Evolutionary conservation across 1,140 invertebrate genomes (phyloP).

Genomic region (Lepidotrigona ventralis): DNA sequence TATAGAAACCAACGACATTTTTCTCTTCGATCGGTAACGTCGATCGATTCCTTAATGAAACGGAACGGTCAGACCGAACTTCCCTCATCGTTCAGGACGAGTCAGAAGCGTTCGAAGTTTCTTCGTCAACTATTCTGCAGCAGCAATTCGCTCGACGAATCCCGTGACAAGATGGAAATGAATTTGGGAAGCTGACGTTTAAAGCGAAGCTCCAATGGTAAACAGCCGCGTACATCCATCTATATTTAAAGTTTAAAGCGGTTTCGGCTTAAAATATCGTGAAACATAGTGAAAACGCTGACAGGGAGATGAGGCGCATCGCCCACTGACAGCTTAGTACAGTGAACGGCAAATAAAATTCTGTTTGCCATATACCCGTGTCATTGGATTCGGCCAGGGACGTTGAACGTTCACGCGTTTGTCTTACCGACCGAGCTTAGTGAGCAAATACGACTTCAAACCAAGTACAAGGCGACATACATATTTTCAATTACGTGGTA

Average conservation of each 20-base stretch:
- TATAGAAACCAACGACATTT: too few relatives aligned
- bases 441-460: background rate
- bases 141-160: background rate
- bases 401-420: slow-evolving; percentile 5
- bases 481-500: background rate
- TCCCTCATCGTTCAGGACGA: background rate
- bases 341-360: slow-evolving; percentile 23
- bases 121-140: too few relatives aligned
- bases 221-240: background rate
- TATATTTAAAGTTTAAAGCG: slow-evolving; percentile 28
- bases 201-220: slow-evolving; percentile 15
- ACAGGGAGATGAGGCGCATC: slow-evolving; percentile 23
- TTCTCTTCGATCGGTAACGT: too few relatives aligned
- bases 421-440: background rate
- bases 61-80: background rate
- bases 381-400: slow-evolving; percentile 12
- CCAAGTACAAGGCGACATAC: background rate
- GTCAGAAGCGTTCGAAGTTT: too few relatives aligned
- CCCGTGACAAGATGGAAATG: background rate
- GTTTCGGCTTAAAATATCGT: slow-evolving; percentile 28
- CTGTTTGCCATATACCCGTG: slow-evolving; percentile 10
- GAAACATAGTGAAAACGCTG: background rate
- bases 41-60: background rate
- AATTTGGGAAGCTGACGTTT: background rate
- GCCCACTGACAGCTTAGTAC: slow-evolving; percentile 16